Evolutionary conservation across 1,140 invertebrate species (phyloP), one percentile per base, ranked within the genome.

Genomic region (Lepidotrigona ventralis): DNA sequence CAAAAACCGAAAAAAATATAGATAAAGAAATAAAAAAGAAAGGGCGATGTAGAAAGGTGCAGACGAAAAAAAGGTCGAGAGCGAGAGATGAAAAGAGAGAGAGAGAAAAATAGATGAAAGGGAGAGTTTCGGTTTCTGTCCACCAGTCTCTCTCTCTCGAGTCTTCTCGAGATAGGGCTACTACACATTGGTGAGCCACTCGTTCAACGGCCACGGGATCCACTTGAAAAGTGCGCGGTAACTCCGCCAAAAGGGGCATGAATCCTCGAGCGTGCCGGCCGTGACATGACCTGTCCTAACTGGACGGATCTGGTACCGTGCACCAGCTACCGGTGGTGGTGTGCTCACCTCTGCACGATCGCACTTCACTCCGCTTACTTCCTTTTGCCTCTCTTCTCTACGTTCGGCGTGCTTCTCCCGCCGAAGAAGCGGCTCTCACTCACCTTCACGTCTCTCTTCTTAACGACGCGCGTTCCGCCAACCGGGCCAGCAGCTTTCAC

Each of bases 261-360:
- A 74, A 76, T 81, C 73, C 64, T 74, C 29, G 77, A 84, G 66
- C 83, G 83, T 85, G 85, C 60, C 85, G 74, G 85, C 60, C 85
- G 74, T 85, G 83, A 79, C 85, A 86, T 82, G 85, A 86, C 85
- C 85, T 85, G 83, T 82, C 85, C 85, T 86, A 86, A 86, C 85
- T 73, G 77, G 63, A 85, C 73, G 73, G 64, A 74, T 85, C 81
- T 69, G 64, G 82, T 84, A 66, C 82, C 82, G 72, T 80, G 39
- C 77, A 72, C 73, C 6, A 60, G 46, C 54, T 66, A 53, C 56
- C 66, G 39, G 39, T 46, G 39, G 39, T 46, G 39, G 39, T 46
- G 33, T 83, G 63, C 72, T 77, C 58, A 46, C 68, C 46, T 70
- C 76, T 64, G 29, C 81, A 54, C 81, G 79, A 81, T 26, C 73